Conservation (phyloP, 2,797 vertebrate species). For the Oceanodroma leucorhoa region DNA sequence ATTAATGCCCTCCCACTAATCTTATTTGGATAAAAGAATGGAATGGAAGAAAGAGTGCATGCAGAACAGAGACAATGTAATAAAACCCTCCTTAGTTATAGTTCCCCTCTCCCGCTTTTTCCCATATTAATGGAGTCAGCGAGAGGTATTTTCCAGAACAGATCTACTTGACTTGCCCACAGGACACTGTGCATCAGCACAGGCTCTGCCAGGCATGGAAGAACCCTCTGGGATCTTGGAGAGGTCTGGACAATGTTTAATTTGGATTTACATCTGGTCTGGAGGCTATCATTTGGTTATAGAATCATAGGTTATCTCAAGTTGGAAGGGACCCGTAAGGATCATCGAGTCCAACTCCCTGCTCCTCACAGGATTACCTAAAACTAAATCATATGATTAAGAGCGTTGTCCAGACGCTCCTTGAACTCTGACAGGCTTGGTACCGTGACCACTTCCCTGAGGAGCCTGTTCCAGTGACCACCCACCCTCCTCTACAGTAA, state of each 20-base stretch:
- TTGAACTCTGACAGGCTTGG: background rate
- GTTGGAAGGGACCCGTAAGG: background rate
- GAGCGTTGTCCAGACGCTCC: fast-evolving
- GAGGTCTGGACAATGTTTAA: background rate
- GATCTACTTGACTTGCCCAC: background rate
- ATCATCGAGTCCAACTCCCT: background rate
- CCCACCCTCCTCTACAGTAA: background rate
- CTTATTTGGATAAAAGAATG: background rate
- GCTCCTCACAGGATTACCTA: background rate
- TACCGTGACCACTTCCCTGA: background rate
- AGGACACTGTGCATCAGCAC: background rate
- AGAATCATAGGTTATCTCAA: background rate
- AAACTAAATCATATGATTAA: background rate
- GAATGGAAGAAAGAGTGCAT: background rate
- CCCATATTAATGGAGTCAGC: background rate
- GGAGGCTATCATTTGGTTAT: background rate
- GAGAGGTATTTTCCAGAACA: background rate
- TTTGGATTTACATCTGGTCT: background rate
- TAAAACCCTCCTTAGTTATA: background rate
- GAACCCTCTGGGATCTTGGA: background rate
- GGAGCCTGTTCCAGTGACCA: background rate
- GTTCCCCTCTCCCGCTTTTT: background rate
- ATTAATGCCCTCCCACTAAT: background rate
- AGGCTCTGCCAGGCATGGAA: background rate
- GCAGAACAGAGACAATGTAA: background rate